phyloP scores from a whole-genome alignment of 2,888 invertebrate genomes.

The Proisotoma minuta region DNA sequence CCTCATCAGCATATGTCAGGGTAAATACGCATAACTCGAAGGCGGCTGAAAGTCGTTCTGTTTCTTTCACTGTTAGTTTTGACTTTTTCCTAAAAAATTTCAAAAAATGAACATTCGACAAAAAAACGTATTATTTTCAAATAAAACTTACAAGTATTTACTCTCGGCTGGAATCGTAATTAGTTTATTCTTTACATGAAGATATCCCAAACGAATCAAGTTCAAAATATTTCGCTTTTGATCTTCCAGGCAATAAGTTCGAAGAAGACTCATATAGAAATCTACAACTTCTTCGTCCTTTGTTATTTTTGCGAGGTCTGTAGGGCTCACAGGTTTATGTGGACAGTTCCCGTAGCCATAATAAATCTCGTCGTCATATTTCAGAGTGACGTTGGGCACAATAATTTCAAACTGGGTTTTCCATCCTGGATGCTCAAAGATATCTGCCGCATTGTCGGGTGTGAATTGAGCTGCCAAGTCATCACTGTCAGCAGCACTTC shows the following conservation, averaged over 20 bases:
- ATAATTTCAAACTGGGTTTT: conserved; percentile 7
- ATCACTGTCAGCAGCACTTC: not conserved
- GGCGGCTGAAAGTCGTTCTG: conserved; percentile 4
- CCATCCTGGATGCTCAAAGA: conserved; percentile 12
- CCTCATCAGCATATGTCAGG: not conserved
- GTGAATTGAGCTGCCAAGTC: not conserved
- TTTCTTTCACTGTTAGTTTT: conserved; percentile 9
- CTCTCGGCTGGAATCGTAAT: not conserved
- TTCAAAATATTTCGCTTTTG: not conserved
- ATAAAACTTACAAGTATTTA: conserved; percentile 4
- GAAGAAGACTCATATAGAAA: conserved; percentile 5
- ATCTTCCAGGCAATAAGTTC: conserved; percentile 5
- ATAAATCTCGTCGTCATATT: not conserved
- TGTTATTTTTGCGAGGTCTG: not conserved
- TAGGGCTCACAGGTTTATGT: not conserved
- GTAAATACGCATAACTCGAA: conserved; percentile 8
- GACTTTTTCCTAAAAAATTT: not conserved
- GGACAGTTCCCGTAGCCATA: conserved; percentile 14
- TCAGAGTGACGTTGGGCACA: not conserved
- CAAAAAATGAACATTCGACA: not conserved
- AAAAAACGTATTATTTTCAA: not conserved
- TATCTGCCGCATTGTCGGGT: conserved; percentile 1
- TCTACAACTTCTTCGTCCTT: not conserved
- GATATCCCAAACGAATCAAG: not conserved
- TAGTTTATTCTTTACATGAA: not conserved